Percentiles rank a stretch among this genome's conserved stretches.
phyloP scores from a whole-genome alignment of 2,797 vertebrate genomes.

The Melopsittacus undulatus region DNA sequence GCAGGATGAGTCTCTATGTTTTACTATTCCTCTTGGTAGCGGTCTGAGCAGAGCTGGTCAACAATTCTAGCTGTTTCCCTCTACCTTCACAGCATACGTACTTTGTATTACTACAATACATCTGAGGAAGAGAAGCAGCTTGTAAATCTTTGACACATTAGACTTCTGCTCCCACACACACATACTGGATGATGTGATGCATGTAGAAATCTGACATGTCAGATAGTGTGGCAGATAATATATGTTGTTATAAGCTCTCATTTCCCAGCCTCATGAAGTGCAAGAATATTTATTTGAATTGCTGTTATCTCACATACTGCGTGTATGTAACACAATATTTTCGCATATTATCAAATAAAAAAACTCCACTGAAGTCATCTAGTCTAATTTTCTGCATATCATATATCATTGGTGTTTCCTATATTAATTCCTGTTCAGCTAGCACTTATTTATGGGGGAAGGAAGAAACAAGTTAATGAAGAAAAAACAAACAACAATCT shows the following conservation, averaged over 20 bases:
- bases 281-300: background rate
- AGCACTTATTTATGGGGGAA: accelerated
- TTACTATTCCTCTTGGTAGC: background rate
- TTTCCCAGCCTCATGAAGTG: background rate
- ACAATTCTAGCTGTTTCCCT: background rate
- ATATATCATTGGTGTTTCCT: background rate
- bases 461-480: accelerated
- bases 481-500: accelerated
- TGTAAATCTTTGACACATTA: background rate
- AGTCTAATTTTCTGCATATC: background rate
- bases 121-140: background rate
- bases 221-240: background rate
- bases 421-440: background rate
- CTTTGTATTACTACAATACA: background rate
- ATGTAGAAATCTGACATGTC: background rate
- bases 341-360: background rate
- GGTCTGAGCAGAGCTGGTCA: background rate
- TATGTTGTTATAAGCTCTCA: background rate
- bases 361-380: accelerated
- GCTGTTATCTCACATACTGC: background rate
- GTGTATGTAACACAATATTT: background rate
- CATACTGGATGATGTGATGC: background rate
- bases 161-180: background rate
- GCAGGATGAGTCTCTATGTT: background rate
- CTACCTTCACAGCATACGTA: accelerated